These are phyloP conservation scores for Spheniscus humboldti DNA, from an alignment of 2,797 vertebrate genomes.

Conservation along the genomic window DNA sequence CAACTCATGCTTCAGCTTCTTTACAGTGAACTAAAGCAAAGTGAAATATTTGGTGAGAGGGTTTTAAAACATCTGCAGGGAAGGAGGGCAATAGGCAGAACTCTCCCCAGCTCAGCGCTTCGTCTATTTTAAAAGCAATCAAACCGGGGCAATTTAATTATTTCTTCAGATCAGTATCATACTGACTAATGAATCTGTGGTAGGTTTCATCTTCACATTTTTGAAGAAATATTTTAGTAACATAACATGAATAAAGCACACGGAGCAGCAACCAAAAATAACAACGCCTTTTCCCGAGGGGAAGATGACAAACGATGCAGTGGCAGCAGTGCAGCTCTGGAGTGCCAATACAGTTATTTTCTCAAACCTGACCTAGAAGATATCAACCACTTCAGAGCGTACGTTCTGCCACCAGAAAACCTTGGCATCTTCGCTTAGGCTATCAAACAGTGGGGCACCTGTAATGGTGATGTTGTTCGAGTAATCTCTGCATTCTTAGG, in stretches of 20 bases:
- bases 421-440: background rate
- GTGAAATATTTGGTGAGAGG: background rate
- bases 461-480: background rate
- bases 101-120: background rate
- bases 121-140: background rate
- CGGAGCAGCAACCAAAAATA: background rate
- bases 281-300: background rate
- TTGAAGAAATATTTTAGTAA: background rate
- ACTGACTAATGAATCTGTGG: background rate
- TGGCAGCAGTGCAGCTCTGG: background rate
- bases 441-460: background rate
- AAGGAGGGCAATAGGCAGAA: background rate
- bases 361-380: background rate
- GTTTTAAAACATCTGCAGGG: background rate
- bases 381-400: background rate
- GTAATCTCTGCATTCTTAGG: background rate
- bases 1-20: background rate
- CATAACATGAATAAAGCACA: background rate
- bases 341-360: background rate
- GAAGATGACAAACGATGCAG: background rate
- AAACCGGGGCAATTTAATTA: background rate
- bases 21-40: background rate
- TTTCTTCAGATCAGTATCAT: background rate
- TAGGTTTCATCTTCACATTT: background rate
- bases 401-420: background rate